Conservation (phyloP, 2,113 vertebrate species). For the Plotosus lineatus region DNA sequence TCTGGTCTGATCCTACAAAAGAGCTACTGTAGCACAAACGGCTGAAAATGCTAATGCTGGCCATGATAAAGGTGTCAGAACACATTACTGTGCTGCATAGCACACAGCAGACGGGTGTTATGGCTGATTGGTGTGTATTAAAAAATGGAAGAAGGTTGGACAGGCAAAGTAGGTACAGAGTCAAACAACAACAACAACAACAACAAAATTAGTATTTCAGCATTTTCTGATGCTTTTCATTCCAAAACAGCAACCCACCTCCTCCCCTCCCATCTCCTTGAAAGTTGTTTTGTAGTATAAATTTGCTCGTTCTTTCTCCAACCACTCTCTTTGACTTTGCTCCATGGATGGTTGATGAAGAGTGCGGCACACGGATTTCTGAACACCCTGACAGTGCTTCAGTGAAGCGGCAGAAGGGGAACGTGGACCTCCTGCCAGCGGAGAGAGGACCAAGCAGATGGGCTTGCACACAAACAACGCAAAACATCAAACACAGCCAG, state of each 20-base stretch:
- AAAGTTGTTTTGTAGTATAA: constrained; percentile 33
- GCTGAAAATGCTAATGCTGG: no score
- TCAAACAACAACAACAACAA: neutral
- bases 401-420: constrained; percentile 77
- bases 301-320: constrained; percentile 48
- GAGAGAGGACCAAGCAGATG: constrained; percentile 78
- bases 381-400: constrained; percentile 74
- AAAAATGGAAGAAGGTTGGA: no score
- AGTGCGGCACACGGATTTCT: constrained; percentile 64
- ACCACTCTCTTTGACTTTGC: constrained; percentile 62
- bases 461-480: constrained; percentile 78
- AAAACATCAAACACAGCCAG: constrained; percentile 80
- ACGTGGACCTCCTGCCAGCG: constrained; percentile 77
- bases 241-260: constrained; percentile 11
- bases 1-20: no score
- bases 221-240: constrained; percentile 8
- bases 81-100: no score
- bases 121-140: no score
- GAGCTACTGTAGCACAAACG: no score
- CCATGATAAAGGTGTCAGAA: no score
- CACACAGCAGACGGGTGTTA: no score
- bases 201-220: neutral
- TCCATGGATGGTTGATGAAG: constrained; percentile 63
- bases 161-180: no score
- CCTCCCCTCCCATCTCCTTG: constrained; percentile 13